Base-by-base conservation (phyloP, 2,888 invertebrate species). In the Cryptocephalus primarius region DNA sequence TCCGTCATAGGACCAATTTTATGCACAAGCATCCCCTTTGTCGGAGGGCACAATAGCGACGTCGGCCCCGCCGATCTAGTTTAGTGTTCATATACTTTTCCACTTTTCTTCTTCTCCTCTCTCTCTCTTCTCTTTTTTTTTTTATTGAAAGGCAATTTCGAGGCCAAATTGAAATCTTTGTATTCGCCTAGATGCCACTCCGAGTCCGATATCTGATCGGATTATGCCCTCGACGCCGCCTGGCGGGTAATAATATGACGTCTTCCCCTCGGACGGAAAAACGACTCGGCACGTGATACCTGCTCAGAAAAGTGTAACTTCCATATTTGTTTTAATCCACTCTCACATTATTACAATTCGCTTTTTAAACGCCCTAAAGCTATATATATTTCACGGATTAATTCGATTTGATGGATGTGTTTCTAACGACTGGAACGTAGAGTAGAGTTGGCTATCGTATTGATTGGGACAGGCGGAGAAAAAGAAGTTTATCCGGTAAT, bases 111-210 rank as follows among this genome's bases (percentile, higher is more conserved):
- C 12, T 22, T 22, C 22, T 22, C 22, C 22, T 22, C 36, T 12
- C n/a, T 36, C 12, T 36, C 12, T 36, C 12, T 36, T 6, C 6
- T 6, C 4, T 12, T 36, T 36, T 6, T 36, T 31, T 32, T 63
- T 66, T 66, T 64, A 66, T 66, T 64, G 67, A 66, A 67, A 69
- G 68, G 66, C 68, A 69, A 69, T 69, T 67, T 67, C 68, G 60
- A 60, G 63, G 58, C 67, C 65, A 69, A 69, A 69, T 69, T 68
- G 68, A 69, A 69, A 68, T 69, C 68, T 69, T 69, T 68, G 66
- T 68, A 65, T 66, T 67, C 66, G 22, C 22, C 22, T 52, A 60
- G 65, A 65, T 64, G 63, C 65, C 67, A 61, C 65, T 66, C 64
- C 63, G 64, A 62, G 66, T 63, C 65, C 66, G 66, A 67, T 67